Evolutionary conservation across 1,140 invertebrate genomes (phyloP).

Genomic region (Apis florea): DNA sequence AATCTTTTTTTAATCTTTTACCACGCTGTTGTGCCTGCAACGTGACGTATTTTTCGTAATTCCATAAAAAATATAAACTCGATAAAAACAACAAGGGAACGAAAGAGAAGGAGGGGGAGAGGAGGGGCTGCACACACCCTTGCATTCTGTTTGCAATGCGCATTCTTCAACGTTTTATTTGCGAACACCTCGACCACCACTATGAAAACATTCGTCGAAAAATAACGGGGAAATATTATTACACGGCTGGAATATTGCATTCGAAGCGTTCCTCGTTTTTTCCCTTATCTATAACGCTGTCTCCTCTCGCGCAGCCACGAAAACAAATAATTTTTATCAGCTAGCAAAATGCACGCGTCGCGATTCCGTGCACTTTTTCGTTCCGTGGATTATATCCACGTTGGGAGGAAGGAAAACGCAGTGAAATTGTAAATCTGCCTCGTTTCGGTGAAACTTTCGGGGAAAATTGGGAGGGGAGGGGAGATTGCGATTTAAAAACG

Average conservation of each 20-base stretch:
- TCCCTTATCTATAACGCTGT: slow-evolving; percentile 33
- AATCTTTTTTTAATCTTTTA: no score
- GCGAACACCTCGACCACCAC: slow-evolving; percentile 21
- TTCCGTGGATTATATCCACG: neutral
- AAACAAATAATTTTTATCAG: slow-evolving; percentile 46
- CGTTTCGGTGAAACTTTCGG: neutral
- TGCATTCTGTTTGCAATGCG: slow-evolving; percentile 34
- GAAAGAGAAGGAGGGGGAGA: neutral
- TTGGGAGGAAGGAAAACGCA: neutral
- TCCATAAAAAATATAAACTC: slow-evolving; percentile 22
- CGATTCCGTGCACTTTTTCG: neutral
- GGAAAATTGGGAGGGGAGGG: no score
- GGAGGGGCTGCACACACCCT: no score
- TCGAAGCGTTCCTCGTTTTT: neutral
- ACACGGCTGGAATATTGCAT: slow-evolving; percentile 35
- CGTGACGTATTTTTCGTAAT: slow-evolving; percentile 32
- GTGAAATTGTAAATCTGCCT: neutral
- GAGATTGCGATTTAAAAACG: neutral
- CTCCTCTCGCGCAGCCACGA: neutral
- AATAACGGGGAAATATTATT: slow-evolving; percentile 40
- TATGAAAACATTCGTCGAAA: slow-evolving; percentile 15
- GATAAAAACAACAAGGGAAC: neutral
- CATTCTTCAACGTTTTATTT: slow-evolving; percentile 38
- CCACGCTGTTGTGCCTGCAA: neutral
- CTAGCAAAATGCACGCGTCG: neutral